These are phyloP conservation scores for Kryphioiulus occultus DNA, from an alignment of 2,888 invertebrate species.

Conservation along the genomic window DNA sequence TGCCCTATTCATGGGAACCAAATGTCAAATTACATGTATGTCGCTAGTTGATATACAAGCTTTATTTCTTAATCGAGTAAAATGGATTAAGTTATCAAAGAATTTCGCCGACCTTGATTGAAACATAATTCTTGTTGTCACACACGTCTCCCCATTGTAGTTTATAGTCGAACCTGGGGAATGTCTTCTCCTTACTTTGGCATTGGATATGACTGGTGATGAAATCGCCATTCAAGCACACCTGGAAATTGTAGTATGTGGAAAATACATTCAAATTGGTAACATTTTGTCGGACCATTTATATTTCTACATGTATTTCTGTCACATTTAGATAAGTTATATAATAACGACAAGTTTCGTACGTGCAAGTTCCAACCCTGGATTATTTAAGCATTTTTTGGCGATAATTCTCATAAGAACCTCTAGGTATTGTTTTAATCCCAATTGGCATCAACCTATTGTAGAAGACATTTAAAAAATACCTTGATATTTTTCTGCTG, in stretches of 20 bases:
- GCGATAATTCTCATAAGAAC: no score
- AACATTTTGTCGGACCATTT: no score
- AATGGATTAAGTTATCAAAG: neutral
- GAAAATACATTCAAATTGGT: neutral
- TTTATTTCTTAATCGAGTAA: neutral
- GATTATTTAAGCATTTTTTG: no score
- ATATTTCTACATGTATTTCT: no score
- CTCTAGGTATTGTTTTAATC: no score
- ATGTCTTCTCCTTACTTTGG: neutral
- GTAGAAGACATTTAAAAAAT: neutral
- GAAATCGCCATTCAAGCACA: constrained; percentile 42
- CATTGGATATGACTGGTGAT: constrained; percentile 13
- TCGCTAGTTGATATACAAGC: neutral
- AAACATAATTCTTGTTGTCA: constrained; percentile 28
- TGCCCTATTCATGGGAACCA: constrained; percentile 21
- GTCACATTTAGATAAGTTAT: no score
- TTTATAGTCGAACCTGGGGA: constrained; percentile 29
- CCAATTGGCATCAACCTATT: no score
- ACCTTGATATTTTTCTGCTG: constrained; percentile 11
- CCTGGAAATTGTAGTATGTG: constrained; percentile 17
- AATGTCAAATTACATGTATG: neutral
- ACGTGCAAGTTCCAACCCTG: no score
- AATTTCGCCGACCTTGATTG: constrained; percentile 28
- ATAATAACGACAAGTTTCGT: no score
- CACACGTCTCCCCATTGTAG: constrained; percentile 45